Conservation (phyloP, 2,797 vertebrate genomes). For the Oreortyx pictus region DNA sequence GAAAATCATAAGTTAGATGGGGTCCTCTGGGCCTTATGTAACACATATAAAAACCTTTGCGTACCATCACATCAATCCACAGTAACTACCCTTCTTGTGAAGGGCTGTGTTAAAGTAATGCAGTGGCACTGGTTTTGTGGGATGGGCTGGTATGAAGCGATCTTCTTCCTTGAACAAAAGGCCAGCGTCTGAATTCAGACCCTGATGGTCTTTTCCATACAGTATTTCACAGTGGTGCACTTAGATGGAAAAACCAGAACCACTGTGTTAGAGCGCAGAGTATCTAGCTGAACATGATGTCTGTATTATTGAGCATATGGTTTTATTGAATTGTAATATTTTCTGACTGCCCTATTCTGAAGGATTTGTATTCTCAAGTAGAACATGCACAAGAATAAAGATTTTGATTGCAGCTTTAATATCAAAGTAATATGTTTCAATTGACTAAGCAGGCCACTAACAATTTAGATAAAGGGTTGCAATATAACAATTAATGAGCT, state of each 20-base stretch:
- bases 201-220: neutral
- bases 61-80: neutral
- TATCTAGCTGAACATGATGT: slow-evolving; percentile 32
- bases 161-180: neutral
- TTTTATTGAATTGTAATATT: slow-evolving; percentile 63
- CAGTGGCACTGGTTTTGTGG: neutral
- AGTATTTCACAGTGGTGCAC: neutral
- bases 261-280: neutral
- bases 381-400: slow-evolving; percentile 74
- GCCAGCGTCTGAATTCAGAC: slow-evolving; percentile 5
- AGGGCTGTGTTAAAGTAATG: neutral
- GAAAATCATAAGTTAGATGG: neutral
- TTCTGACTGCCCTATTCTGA: slow-evolving; percentile 58
- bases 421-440: slow-evolving; percentile 80
- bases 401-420: slow-evolving; percentile 75
- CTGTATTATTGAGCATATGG: slow-evolving; percentile 65
- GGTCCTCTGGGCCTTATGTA: neutral
- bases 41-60: neutral
- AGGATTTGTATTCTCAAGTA: slow-evolving; percentile 71
- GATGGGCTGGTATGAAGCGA: neutral
- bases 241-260: slow-evolving; percentile 13
- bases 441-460: slow-evolving; percentile 76
- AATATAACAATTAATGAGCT: slow-evolving; percentile 79
- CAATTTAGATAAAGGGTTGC: slow-evolving; percentile 77
- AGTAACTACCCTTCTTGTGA: neutral